Conservation (phyloP, 2,888 invertebrate species). For the Argyresthia albistria region DNA sequence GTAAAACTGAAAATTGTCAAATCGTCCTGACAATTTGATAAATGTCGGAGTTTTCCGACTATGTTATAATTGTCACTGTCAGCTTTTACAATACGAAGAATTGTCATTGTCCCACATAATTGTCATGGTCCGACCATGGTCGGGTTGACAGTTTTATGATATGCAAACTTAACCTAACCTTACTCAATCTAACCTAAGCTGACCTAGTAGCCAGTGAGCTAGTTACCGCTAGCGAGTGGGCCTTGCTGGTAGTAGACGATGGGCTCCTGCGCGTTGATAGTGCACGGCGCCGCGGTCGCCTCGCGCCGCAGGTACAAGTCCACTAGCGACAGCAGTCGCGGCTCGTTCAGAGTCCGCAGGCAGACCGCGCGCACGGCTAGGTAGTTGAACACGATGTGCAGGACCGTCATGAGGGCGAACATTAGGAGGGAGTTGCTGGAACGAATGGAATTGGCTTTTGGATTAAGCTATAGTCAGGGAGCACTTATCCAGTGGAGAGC, state of each 20-base stretch:
- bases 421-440: constrained; percentile 80
- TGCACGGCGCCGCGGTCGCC: constrained; percentile 73
- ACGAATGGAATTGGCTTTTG: constrained; percentile 8
- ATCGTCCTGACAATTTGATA: too few relatives aligned
- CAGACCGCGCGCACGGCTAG: constrained; percentile 86
- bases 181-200: too few relatives aligned
- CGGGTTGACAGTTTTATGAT: too few relatives aligned
- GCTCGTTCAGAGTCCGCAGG: constrained; percentile 85
- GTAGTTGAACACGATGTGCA: constrained; percentile 92
- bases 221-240: constrained; percentile 36
- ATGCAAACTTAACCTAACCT: too few relatives aligned
- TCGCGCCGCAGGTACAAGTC: constrained; percentile 77
- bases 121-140: too few relatives aligned
- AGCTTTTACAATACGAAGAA: too few relatives aligned
- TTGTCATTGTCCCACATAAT: too few relatives aligned
- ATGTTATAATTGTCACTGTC: too few relatives aligned
- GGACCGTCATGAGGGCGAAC: constrained; percentile 79
- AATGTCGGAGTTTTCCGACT: too few relatives aligned
- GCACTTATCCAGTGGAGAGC: too few relatives aligned
- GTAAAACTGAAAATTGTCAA: too few relatives aligned
- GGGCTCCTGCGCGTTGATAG: constrained; percentile 80
- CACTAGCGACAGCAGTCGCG: constrained; percentile 80
- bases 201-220: not conserved
- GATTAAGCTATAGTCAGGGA: too few relatives aligned
- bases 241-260: constrained; percentile 36